Percentiles rank a stretch among this genome's conserved stretches.
Conservation (phyloP, 2,113 vertebrate species). For the Gobius niger region DNA sequence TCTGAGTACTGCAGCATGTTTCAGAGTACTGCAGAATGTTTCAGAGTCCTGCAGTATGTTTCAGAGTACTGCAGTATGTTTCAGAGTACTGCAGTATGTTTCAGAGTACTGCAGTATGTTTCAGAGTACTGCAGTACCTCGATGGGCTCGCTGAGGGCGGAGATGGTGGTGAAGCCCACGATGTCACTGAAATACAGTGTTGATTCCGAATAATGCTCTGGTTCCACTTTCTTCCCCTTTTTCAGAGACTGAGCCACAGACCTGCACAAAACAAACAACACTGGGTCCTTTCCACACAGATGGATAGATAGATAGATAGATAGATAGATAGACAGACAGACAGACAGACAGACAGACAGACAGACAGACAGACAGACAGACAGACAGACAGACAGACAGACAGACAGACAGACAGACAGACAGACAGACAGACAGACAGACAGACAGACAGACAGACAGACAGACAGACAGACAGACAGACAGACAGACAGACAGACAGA, state of each 20-base stretch:
- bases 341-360: no score
- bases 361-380: no score
- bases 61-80: background rate
- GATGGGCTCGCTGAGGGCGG: constrained; percentile 87
- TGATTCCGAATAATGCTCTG: constrained; percentile 84
- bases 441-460: no score
- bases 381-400: no score
- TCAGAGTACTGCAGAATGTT: background rate
- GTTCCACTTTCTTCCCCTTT: constrained; percentile 80
- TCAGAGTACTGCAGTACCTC: constrained; percentile 70
- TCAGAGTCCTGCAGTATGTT: background rate
- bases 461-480: no score
- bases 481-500: no score
- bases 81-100: background rate
- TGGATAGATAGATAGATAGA: no score
- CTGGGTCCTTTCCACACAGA: no score
- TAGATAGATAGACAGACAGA: no score
- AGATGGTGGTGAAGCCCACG: constrained; percentile 90
- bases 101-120: background rate
- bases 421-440: no score
- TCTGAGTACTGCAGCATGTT: background rate
- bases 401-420: no score
- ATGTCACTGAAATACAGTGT: constrained; percentile 91
- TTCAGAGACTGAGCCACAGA: constrained; percentile 86
- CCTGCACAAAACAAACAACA: constrained; percentile 45